These are phyloP conservation scores for Anguilla anguilla DNA, from an alignment of 2,797 vertebrate species.

Conservation along the genomic window DNA sequence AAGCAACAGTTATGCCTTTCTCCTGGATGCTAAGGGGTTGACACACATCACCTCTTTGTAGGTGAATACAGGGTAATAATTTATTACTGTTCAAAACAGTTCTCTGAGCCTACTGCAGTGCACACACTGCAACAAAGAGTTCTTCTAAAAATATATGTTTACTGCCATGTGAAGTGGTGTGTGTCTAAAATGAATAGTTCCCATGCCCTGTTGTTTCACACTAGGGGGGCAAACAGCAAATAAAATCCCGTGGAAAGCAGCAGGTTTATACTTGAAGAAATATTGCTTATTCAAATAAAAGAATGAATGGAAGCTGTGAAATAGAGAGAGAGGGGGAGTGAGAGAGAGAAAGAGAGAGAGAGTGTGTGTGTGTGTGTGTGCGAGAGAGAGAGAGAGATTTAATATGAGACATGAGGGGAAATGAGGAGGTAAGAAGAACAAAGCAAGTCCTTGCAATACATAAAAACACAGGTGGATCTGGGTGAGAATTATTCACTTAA, in stretches of 20 bases:
- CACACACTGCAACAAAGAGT: not conserved
- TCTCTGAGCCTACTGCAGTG: not conserved
- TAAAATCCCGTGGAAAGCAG: not conserved
- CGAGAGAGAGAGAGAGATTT: not conserved
- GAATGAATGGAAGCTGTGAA: not conserved
- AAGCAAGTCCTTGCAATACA: not conserved
- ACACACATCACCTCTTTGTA: not conserved
- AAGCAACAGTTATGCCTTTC: not conserved
- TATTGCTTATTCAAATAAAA: not conserved
- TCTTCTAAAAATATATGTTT: slow-evolving; percentile 3
- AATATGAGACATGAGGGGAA: not conserved
- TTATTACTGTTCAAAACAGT: not conserved
- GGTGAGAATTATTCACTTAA: slow-evolving; percentile 8
- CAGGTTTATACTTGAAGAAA: not conserved
- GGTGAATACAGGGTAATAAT: not conserved
- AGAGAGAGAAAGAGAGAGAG: not conserved
- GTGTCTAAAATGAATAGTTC: not conserved
- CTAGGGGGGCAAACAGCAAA: not conserved
- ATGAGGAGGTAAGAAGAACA: not conserved
- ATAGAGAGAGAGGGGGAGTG: not conserved
- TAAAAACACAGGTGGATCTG: slow-evolving; percentile 7
- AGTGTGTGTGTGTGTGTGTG: not conserved
- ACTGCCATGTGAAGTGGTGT: not conserved
- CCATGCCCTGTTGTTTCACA: not conserved
- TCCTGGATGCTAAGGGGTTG: not conserved